Evolutionary conservation across 2,797 vertebrate genomes (phyloP).

Genomic region (Sternotherus odoratus): DNA sequence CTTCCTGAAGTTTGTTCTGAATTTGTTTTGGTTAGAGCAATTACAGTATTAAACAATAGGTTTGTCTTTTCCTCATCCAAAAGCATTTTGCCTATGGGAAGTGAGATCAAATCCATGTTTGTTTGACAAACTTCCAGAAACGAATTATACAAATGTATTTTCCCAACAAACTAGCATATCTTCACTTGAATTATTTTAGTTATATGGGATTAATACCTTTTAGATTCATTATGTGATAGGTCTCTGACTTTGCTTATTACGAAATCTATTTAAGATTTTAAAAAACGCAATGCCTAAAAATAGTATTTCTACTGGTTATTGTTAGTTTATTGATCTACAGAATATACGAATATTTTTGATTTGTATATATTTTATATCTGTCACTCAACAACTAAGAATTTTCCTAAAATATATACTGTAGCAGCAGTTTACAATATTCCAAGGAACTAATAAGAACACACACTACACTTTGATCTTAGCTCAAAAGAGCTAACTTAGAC

Average conservation of each 20-base stretch:
- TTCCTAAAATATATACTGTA: not conserved
- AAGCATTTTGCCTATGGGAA: not conserved
- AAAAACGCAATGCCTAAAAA: not conserved
- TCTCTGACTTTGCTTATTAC: not conserved
- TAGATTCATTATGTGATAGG: not conserved
- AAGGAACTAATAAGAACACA: not conserved
- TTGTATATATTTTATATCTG: not conserved
- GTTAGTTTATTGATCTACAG: not conserved
- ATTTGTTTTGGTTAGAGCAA: not conserved
- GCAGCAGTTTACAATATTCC: not conserved
- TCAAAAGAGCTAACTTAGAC: not conserved
- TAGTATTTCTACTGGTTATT: fast-evolving
- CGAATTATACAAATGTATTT: not conserved
- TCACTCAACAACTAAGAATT: not conserved
- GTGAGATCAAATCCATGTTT: not conserved
- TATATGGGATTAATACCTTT: not conserved
- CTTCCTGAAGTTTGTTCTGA: not conserved
- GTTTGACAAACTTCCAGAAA: not conserved
- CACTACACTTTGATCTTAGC: too few relatives aligned
- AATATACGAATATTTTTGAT: not conserved
- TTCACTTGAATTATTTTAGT: not conserved
- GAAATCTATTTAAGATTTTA: not conserved
- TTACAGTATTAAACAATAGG: not conserved
- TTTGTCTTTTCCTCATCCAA: not conserved
- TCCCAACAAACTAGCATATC: not conserved